Base-by-base conservation (phyloP, 1,140 invertebrate genomes). In the Drosophila sp. region DNA sequence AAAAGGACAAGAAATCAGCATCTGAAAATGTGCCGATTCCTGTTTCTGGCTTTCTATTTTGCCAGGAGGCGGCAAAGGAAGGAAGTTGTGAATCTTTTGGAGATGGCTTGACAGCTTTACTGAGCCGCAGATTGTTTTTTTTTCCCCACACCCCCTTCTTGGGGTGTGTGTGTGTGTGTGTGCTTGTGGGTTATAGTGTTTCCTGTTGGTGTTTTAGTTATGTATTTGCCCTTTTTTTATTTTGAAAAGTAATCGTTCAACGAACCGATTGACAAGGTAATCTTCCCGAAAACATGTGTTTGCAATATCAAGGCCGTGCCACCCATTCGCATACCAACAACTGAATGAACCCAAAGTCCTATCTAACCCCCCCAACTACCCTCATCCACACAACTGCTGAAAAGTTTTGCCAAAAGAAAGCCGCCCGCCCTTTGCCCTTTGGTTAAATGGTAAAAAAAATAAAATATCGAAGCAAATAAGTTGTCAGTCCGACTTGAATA, bases 231-330 rank as follows among this genome's bases (percentile, higher is more conserved):
- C 44, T n/a, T 27, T 50, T 50, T 32, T 7, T 56, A 33, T 23
- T 56, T 30, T n/a, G 11, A 75, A 76, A 72, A 79, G 82, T 85
- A 85, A 85, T 85, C 82, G 82, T 86, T 85, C 82, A 85, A 86
- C 83, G 82, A 81, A 85, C 70, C 82, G 79, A 85, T 86, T 85
- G 82, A 85, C 82, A 85, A 78, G 82, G 82, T 85, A 85, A 85
- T 85, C 82, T 85, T 65, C 62, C 70, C 67, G 38, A 72, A 75
- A 85, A 86, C 82, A 85, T 85, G 82, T 86, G 82, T 79, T 86
- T 58, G 66, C 82, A 64, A 85, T 84, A 85, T 85, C 81, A 85
- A 85, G 81, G 78, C 66, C 73, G 35, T 70, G 60, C 70, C 76
- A 72, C 67, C 60, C 69, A 70, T 41, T 8, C 35, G 2, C 60